phyloP scores from a whole-genome alignment of 2,113 vertebrate genomes.

The Capreolus pygargus region DNA sequence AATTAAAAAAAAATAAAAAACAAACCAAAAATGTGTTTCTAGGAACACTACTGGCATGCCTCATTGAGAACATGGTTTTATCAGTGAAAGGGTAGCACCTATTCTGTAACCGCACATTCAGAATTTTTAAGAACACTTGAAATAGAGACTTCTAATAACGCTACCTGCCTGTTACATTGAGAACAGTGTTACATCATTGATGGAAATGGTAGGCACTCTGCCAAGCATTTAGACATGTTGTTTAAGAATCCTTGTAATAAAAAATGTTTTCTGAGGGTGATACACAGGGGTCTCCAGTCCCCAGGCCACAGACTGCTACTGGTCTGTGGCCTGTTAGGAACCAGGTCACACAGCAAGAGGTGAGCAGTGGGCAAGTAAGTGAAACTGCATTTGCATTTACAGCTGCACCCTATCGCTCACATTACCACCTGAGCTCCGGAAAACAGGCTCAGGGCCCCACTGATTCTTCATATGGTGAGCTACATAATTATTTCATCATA shows the following conservation, averaged over 20 bases:
- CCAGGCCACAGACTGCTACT: not conserved
- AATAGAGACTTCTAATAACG: not conserved
- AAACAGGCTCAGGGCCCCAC: no score
- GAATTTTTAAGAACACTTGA: not conserved
- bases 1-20: not conserved
- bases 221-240: not conserved
- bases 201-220: not conserved
- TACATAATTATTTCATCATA: not conserved
- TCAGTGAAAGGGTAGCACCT: not conserved
- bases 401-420: not conserved
- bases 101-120: not conserved
- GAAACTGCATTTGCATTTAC: not conserved
- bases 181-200: not conserved
- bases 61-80: not conserved
- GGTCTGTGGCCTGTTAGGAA: not conserved
- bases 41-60: not conserved
- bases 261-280: not conserved
- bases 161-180: not conserved
- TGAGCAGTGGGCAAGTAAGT: not conserved
- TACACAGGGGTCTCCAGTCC: not conserved
- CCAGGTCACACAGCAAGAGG: not conserved
- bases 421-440: no score
- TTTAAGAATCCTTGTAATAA: not conserved
- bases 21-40: not conserved
- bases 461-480: not conserved